Evolutionary conservation across 2,113 vertebrate genomes (phyloP), one percentile per base, ranked within the genome.

Genomic region (Aegotheles bennettii): DNA sequence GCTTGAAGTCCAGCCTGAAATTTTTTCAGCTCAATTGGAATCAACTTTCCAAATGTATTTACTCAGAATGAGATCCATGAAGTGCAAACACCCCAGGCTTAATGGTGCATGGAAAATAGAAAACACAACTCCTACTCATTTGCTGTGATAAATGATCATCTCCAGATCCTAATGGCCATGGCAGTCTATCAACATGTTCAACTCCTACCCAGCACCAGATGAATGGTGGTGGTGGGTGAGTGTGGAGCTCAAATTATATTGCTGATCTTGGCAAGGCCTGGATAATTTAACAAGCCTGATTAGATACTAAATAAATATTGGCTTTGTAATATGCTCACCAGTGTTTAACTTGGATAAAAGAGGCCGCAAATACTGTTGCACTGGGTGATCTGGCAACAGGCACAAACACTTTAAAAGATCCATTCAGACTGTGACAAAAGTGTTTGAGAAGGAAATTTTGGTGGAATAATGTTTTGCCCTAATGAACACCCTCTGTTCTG

Each of bases 231-330:
- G 67, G 76, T 48, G 81, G 75, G 38, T 47, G 80, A 93, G 54
- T 9, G 50, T n/a, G 59, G 54, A 51, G 63, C 82, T 90, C 38
- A 51, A 48, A 35, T 80, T 51, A 56, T 74, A 19, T 33, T 91
- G 92, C 80, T 93, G 80, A 65, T 78, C 40, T 95, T 85, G 87
- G 93, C 95, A 91, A 47, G n/a, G 8, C 28, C 71, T 35, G 50
- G 29, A n/a, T 69, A 56, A 78, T 85, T 87, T 86, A 86, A 93
- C n/a, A n/a, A 86, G 79, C 45, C 24, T 70, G 87, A 93, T 93
- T 94, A 91, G 70, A 94, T 75, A 65, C 87, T 89, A 61, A 93
- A 70, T 75, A 93, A 96, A 94, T 93, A 88, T 89, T 94, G 70
- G 70, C 80, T 88, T 88, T 90, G 75, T 87, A 82, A 45, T 43